phyloP scores from a whole-genome alignment of 1,140 invertebrate species.

The Goniozus legneri region DNA sequence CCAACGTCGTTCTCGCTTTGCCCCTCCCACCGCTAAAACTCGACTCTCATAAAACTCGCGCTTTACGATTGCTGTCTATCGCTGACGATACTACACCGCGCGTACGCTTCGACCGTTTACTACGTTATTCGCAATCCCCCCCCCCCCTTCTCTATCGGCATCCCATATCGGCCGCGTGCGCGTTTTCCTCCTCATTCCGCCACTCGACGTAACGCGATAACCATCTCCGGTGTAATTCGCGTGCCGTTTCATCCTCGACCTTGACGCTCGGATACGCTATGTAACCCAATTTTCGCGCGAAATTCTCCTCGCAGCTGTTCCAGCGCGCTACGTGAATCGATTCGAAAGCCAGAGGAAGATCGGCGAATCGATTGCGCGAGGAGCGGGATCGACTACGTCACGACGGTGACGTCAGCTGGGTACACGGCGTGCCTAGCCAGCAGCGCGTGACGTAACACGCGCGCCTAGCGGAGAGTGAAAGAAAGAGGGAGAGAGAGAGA shows the following conservation, averaged over 20 bases:
- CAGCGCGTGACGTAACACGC: conserved; percentile 49
- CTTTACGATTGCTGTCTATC: conserved; percentile 52
- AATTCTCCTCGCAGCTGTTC: no score
- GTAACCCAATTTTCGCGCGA: no score
- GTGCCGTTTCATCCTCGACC: no score
- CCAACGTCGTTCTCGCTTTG: conserved; percentile 10
- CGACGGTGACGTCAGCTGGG: conserved; percentile 30
- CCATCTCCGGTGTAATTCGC: no score
- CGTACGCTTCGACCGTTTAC: conserved; percentile 15
- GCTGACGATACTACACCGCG: conserved; percentile 38
- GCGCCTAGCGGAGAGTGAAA: not conserved
- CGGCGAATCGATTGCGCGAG: conserved; percentile 17
- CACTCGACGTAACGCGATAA: no score
- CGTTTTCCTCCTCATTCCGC: not conserved
- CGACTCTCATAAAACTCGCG: conserved; percentile 46
- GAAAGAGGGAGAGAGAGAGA: conserved; percentile 20
- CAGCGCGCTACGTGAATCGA: no score
- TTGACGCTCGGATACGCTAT: no score
- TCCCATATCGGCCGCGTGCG: conserved; percentile 12
- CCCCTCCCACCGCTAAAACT: conserved; percentile 10
- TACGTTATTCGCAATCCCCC: conserved; percentile 11
- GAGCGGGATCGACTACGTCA: conserved; percentile 38
- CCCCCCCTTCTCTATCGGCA: conserved; percentile 12
- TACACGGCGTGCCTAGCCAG: no score
- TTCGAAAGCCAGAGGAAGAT: no score